Evolutionary conservation across 2,888 invertebrate genomes (phyloP).

Genomic region (Malthinus seriepunctatus): DNA sequence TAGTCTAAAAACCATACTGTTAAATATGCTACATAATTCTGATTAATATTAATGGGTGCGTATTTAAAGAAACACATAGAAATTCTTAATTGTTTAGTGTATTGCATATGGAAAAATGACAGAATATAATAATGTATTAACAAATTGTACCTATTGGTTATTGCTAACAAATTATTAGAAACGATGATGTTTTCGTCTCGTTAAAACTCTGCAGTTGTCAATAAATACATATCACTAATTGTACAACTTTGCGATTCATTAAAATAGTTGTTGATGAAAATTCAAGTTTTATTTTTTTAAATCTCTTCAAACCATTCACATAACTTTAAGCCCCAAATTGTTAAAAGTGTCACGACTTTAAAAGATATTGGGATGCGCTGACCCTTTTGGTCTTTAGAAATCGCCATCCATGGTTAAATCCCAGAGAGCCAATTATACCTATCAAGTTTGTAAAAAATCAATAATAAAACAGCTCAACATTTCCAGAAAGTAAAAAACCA

Average conservation of each 20-base stretch:
- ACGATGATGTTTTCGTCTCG: neutral
- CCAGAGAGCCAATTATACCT: too few relatives aligned
- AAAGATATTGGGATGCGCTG: too few relatives aligned
- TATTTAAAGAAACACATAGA: constrained; percentile 13
- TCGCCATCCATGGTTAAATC: too few relatives aligned
- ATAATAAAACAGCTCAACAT: too few relatives aligned
- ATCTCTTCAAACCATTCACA: too few relatives aligned
- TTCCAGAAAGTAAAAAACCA: too few relatives aligned
- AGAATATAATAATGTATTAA: constrained; percentile 1
- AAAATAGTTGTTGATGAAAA: constrained; percentile 27
- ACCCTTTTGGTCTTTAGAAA: too few relatives aligned
- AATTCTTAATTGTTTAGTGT: constrained; percentile 22
- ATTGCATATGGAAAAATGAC: constrained; percentile 2
- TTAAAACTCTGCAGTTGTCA: constrained; percentile 18
- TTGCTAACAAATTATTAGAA: constrained; percentile 3
- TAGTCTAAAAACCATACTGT: constrained; percentile 17
- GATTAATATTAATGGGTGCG: constrained; percentile 15
- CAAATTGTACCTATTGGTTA: constrained; percentile 1
- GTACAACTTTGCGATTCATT: constrained; percentile 22
- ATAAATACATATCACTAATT: constrained; percentile 20
- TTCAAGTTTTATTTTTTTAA: neutral
- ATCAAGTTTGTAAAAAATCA: too few relatives aligned
- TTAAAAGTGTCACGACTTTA: neutral
- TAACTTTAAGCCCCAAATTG: neutral
- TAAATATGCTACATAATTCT: neutral